Conservation (phyloP, 2,888 invertebrate species). For the Caenorhabditis wallacei region DNA sequence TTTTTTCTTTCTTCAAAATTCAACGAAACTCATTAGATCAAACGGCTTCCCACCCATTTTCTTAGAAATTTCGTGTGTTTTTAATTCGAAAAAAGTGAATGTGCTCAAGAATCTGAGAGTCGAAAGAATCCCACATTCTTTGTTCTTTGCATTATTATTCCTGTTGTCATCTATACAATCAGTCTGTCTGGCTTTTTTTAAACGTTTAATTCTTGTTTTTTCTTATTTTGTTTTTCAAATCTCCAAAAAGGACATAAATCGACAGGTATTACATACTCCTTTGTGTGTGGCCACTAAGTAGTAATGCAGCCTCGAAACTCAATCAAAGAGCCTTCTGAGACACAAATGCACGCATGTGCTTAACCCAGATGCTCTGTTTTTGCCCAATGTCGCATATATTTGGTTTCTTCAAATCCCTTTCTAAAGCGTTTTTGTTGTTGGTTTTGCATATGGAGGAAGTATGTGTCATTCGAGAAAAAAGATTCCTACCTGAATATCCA, state of each 20-base stretch:
- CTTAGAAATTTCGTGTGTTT: conserved; percentile 19
- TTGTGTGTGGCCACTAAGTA: conserved; percentile 4
- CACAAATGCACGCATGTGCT: conserved; percentile 36
- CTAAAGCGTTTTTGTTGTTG: conserved; percentile 48
- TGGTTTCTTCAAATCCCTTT: conserved; percentile 46
- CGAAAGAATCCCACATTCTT: conserved; percentile 4
- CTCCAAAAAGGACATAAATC: conserved; percentile 7
- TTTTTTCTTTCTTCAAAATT: not conserved
- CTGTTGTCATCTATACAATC: conserved; percentile 14
- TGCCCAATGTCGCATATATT: conserved; percentile 62
- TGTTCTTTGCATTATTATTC: conserved; percentile 8
- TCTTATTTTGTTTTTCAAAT: not conserved
- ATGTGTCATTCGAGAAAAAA: conserved; percentile 4
- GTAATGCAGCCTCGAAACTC: conserved; percentile 48
- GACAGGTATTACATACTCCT: conserved; percentile 28
- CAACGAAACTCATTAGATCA: not conserved
- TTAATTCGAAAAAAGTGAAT: conserved; percentile 12
- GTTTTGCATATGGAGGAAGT: conserved; percentile 33
- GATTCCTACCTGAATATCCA: conserved; percentile 1
- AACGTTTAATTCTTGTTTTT: conserved; percentile 1
- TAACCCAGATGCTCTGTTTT: conserved; percentile 61
- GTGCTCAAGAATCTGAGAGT: not conserved
- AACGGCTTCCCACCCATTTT: conserved; percentile 44
- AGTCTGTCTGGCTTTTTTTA: conserved; percentile 6
- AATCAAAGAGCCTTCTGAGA: conserved; percentile 52